phyloP scores from a whole-genome alignment of 2,888 invertebrate genomes.

The Drosophila anomalipes region DNA sequence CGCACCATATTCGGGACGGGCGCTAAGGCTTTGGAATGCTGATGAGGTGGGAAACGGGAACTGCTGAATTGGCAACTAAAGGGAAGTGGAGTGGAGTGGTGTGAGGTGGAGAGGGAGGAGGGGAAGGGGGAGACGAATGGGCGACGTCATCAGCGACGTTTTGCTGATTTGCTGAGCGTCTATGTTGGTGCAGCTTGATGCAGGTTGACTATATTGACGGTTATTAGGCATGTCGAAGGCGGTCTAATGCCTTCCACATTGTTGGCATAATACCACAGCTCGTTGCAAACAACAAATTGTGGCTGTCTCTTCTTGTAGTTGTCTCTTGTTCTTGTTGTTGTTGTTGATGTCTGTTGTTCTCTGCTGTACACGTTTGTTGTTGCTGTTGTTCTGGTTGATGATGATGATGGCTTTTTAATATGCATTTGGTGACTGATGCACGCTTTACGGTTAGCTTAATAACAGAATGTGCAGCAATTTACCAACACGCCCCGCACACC shows the following conservation, averaged over 20 bases:
- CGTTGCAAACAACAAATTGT: conserved; percentile 21
- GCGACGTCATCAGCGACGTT: conserved; percentile 56
- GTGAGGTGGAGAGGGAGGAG: background rate
- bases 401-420: conserved; percentile 80
- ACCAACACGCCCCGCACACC: conserved; percentile 15
- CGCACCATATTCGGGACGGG: conserved; percentile 51
- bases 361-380: conserved; percentile 30
- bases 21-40: conserved; percentile 62
- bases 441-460: conserved; percentile 74
- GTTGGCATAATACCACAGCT: conserved; percentile 44
- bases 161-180: conserved; percentile 31
- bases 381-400: conserved; percentile 61
- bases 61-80: conserved; percentile 9
- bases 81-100: conserved; percentile 17
- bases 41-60: conserved; percentile 54
- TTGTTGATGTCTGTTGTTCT: conserved; percentile 13
- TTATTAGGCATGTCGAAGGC: conserved; percentile 80
- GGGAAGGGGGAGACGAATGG: conserved; percentile 13
- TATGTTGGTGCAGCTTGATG: conserved; percentile 15
- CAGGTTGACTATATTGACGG: conserved; percentile 72
- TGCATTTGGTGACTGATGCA: conserved; percentile 75
- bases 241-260: conserved; percentile 70
- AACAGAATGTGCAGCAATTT: conserved; percentile 48
- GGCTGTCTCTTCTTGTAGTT: conserved; percentile 21
- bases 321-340: conserved; percentile 18